A percentile compares a stretch with the other conserved stretches of the same genome.
Evolutionary conservation across 2,797 vertebrate genomes (phyloP).

Genomic region (Crenichthys baileyi): DNA sequence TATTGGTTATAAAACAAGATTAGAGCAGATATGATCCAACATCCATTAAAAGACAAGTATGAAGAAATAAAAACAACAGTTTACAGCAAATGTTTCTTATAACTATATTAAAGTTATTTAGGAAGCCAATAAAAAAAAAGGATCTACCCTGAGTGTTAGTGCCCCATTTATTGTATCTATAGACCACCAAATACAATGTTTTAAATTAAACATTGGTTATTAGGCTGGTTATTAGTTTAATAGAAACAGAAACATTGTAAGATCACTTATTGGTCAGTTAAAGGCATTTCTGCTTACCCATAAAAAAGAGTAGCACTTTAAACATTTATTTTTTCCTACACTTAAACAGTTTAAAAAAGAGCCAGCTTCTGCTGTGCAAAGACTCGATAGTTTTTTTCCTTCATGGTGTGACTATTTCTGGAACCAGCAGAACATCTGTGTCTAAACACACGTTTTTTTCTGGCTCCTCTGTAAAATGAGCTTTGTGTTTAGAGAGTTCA

Average conservation of each 20-base stretch:
- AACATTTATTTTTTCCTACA: conserved; percentile 26
- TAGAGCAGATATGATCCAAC: background rate
- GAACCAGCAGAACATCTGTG: conserved; percentile 12
- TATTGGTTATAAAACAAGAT: background rate
- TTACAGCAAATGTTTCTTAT: conserved; percentile 21
- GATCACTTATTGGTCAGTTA: conserved; percentile 35
- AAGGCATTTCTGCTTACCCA: conserved; percentile 24
- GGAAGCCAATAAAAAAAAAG: conserved; percentile 2
- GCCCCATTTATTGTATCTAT: conserved; percentile 6
- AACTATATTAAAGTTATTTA: background rate
- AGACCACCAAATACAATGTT: conserved; percentile 20
- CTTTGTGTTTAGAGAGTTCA: conserved; percentile 8
- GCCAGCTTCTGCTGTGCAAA: conserved; percentile 6
- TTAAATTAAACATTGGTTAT: too few relatives aligned
- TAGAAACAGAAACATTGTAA: conserved; percentile 43
- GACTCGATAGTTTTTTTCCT: conserved; percentile 19
- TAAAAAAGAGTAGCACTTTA: conserved; percentile 9
- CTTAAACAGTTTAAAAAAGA: conserved; percentile 6
- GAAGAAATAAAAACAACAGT: conserved; percentile 17
- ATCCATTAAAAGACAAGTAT: conserved; percentile 12
- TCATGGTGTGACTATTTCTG: conserved; percentile 25
- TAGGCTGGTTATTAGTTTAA: conserved; percentile 16
- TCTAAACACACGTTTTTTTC: conserved; percentile 34
- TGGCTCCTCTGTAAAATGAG: conserved; percentile 35
- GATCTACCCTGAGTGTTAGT: conserved; percentile 55